Evolutionary conservation across 2,888 invertebrate genomes (phyloP), one percentile per base, ranked within the genome.

Genomic region (Galeruca laticollis): DNA sequence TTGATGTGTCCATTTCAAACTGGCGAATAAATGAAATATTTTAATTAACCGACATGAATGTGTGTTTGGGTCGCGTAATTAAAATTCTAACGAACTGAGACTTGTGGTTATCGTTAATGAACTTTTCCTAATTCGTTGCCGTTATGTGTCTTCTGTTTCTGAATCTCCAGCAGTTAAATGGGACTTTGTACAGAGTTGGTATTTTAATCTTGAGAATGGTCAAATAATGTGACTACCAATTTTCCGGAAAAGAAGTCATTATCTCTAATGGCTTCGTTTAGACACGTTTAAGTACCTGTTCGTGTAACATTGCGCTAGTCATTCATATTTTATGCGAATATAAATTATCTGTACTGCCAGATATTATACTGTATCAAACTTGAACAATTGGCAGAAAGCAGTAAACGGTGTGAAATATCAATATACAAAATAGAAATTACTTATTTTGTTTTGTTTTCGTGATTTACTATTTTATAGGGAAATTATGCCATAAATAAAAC

Each of bases 81-180:
- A 82, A 82, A 81, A 81, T 79, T 79, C 79, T 81, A 81, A 81
- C 81, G 81, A 80, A 80, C 77, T 79, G 76, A 73, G 76, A 76
- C 77, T 75, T 75, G 76, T 76, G 78, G 77, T 82, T 81, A 83
- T 82, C 82, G 78, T 79, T 83, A 82, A 83, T 83, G 83, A 82
- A 83, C 78, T 82, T 82, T 79, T 80, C 79, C 80, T 81, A 82
- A 82, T 82, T 82, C 76, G 71, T 68, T 62, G 74, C 63, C 73
- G 70, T 62, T 37, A 68, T 56, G 66, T 51, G 40, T 68, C 60
- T 68, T 54, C 62, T 56, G 59, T 66, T 66, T 37, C 49, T 59
- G 37, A 51, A 49, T 26, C 65, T 49, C 65, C 65, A 66, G 26
- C 65, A 21, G 59, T 20, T 47, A 66, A 59, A 66, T 66, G 65